Base-by-base conservation (phyloP, 2,113 vertebrate species). In the Oplegnathus fasciatus region DNA sequence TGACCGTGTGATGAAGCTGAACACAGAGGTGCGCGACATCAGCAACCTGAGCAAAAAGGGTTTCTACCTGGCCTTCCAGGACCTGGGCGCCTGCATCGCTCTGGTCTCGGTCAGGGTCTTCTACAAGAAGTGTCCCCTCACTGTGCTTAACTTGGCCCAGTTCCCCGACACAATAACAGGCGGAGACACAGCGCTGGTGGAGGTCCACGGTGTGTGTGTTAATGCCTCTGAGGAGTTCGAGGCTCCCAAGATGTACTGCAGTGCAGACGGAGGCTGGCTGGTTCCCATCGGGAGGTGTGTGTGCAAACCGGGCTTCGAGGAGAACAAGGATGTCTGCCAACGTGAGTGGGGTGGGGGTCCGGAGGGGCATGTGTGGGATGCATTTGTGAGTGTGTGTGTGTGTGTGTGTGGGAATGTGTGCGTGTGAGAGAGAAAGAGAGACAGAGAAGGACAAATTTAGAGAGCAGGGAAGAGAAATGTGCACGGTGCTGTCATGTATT, bases 31-130 rank as follows among this genome's bases (percentile, higher is more conserved):
- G 55, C 92, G 96, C 15, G 96, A 97, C 88, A 96, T 97, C 89
- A 96, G 95, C 85, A 96, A 96, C 91, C 89, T 97, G 80, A 96
- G 92, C 81, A 96, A 96, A 92, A 96, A 96, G 82, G 96, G 96
- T 46, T 97, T 97, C 87, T 97, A 97, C 89, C 86, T 97, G 91
- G 96, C 96, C 88, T 97, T 97, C 89, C 96, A 96, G 93, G 96
- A 97, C 83, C 93, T 96, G 32, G 96, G 96, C 0, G 96, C 96
- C 24, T 97, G 96, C 28, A 96, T 97, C 28, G 96, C 96, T 57
- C 91, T 97, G 92, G 96, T 97, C 57, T 97, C 96, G 0, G 95
- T 96, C 61, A 83, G 96, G 58, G 95, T 96, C 79, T 97, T 96
- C 90, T 97, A 97, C 89, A 97, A 97, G 92, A 96, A 96, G 91